Base-by-base conservation (phyloP, 2,888 invertebrate species). In the Eretmocerus hayati region DNA sequence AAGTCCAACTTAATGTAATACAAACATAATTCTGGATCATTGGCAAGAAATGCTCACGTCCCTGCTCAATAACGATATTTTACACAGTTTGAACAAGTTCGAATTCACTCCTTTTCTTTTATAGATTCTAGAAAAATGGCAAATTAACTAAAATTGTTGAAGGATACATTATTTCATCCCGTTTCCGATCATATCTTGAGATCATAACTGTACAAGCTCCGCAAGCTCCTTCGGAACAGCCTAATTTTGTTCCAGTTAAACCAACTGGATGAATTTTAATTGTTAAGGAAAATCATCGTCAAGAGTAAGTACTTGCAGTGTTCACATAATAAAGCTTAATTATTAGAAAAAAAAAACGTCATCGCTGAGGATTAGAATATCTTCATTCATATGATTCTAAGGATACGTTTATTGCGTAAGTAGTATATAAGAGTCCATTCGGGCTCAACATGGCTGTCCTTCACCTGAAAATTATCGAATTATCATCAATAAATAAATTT, bases 191-290 rank as follows among this genome's bases (percentile, higher is more conserved):
- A 61, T 80, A 81, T 65, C 79, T 83, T n/a, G 92, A 92, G 6
- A 94, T 73, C 87, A 94, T 91, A 2, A 94, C 91, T 1, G 94
- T 94, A 65, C 94, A 95, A 2, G 93, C 91, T 0, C 94, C 94
- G 64, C 94, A 95, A 2, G 93, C 93, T 18, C 94, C 94, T 74
- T 94, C 93, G 0, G 87, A 90, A 65, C 94, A 94, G 23, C 90
- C 92, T 53, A 92, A 75, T 74, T 95, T 94, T 5, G 92, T 90
- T n/a, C 94, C 94, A 54, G 84, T 86, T 55, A 94, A 72, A 31
- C 78, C 74, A 38, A 90, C 83, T 82, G 57, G 39, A 51, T 33
- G 13, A 1, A 39, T 5, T 11, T 5, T 20, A 31, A 21, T 13
- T 5, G n/a, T 46, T 42, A 23, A 47, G 42, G 37, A 48, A 48